Evolutionary conservation across 92 coral and sea anemone species (phyloP).

Genomic region (Siderastrea radians): DNA sequence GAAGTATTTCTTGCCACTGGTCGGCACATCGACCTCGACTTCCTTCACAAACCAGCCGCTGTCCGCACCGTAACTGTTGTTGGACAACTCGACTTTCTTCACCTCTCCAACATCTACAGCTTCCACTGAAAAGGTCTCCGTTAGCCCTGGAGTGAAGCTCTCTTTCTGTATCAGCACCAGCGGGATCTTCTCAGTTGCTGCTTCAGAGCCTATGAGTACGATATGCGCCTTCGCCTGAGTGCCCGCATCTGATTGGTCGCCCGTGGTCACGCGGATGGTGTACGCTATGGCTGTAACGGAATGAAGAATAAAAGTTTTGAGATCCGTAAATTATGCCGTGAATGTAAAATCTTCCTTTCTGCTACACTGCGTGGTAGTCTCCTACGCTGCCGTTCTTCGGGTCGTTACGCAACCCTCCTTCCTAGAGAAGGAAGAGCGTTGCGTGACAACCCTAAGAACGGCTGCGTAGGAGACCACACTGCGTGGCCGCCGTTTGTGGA

Average conservation of each 20-base stretch:
- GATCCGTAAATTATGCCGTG: not conserved
- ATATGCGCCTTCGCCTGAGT: slow-evolving; percentile 92
- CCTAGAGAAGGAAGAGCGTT: too few relatives aligned
- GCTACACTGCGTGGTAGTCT: too few relatives aligned
- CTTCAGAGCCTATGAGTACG: slow-evolving; percentile 90
- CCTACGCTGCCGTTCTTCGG: too few relatives aligned
- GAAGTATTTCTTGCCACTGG: slow-evolving; percentile 90
- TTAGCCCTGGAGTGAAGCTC: slow-evolving; percentile 87
- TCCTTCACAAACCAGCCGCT: slow-evolving; percentile 96
- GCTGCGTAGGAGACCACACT: too few relatives aligned
- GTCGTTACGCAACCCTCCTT: too few relatives aligned
- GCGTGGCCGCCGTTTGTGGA: too few relatives aligned
- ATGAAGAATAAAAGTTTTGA: not conserved
- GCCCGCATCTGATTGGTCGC: slow-evolving; percentile 93
- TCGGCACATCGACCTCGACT: slow-evolving; percentile 95
- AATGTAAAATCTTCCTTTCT: too few relatives aligned
- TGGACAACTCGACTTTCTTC: slow-evolving; percentile 69
- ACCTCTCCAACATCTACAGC: slow-evolving; percentile 93
- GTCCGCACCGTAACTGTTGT: slow-evolving; percentile 83
- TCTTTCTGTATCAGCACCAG: slow-evolving; percentile 83
- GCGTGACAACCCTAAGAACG: too few relatives aligned
- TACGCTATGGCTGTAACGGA: slow-evolving; percentile 82
- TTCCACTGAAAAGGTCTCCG: slow-evolving; percentile 95
- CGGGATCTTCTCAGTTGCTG: slow-evolving; percentile 89
- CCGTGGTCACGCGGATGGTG: slow-evolving; percentile 96